Evolutionary conservation across 30 jellyfish, hydroid and myxozoan species (phyloP), one percentile per base, ranked within the genome.

Genomic region (Clytia hemisphaerica): DNA sequence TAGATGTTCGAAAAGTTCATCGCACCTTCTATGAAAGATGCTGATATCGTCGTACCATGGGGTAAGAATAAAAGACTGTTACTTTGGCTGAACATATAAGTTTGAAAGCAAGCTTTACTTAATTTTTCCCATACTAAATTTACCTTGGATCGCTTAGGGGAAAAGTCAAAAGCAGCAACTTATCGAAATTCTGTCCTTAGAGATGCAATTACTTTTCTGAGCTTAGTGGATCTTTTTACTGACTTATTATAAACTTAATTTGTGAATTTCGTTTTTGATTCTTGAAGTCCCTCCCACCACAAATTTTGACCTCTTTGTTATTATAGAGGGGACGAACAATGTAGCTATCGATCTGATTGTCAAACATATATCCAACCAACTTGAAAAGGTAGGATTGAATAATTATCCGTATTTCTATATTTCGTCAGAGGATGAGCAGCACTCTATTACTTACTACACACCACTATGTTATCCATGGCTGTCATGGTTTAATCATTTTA

Each of bases 31-130:
- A 85, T 78, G 96, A 92, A 84, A 48, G 58, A 22, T 12, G 88
- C 99, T 4, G 99, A 92, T 70, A 79, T 92, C 32, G 99, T 92
- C 44, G 96, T 92, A 22, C 99, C 99, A 21, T 92, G 99, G 99
- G 95, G 99, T 92, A 49, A 28, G 85, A 19, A 51, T 9, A 5
- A 5, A 15, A 6, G 34, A 58, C 60, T 9, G 14, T 22, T n/a
- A n/a, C n/a, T n/a, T n/a, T n/a, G n/a, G n/a, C n/a, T n/a, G n/a
- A n/a, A n/a, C n/a, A n/a, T n/a, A n/a, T n/a, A n/a, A n/a, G n/a
- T n/a, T n/a, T n/a, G n/a, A n/a, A n/a, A n/a, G n/a, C n/a, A n/a
- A n/a, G n/a, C n/a, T n/a, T n/a, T n/a, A n/a, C n/a, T n/a, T n/a
- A n/a, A n/a, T n/a, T n/a, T n/a, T n/a, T n/a, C n/a, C n/a, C n/a